These are phyloP conservation scores for Drosophila anomelani DNA, from an alignment of 2,888 invertebrate species.

Conservation along the genomic window DNA sequence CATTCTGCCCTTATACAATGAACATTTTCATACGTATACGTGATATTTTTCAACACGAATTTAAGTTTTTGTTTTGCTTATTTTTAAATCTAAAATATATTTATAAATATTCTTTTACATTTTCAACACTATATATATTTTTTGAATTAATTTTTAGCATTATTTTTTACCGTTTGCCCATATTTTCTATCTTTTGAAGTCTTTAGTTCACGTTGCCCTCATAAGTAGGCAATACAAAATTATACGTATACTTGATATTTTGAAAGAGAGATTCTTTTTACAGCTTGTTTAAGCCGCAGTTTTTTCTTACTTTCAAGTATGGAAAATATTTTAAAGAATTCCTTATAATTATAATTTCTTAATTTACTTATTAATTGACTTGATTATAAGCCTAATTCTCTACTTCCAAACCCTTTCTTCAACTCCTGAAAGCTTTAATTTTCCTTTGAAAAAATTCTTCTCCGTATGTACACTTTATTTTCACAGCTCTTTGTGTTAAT, in stretches of 20 bases:
- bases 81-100: neutral
- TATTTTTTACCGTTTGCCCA: neutral
- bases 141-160: neutral
- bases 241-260: no score
- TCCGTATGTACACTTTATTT: neutral
- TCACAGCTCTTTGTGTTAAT: constrained; percentile 20
- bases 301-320: neutral
- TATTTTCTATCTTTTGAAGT: neutral
- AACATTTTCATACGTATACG: neutral
- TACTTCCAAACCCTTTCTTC: neutral
- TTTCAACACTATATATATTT: neutral
- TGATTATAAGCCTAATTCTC: neutral
- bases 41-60: neutral
- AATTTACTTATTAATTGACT: neutral
- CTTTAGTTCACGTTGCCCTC: neutral
- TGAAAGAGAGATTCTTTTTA: no score
- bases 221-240: neutral
- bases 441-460: neutral
- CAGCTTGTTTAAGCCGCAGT: no score
- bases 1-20: neutral
- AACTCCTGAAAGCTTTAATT: neutral
- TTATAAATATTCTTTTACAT: neutral
- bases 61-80: no score
- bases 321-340: neutral
- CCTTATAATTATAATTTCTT: no score